Evolutionary conservation across 2,888 invertebrate genomes (phyloP), one percentile per base, ranked within the genome.

Genomic region (Spisula subtruncata): DNA sequence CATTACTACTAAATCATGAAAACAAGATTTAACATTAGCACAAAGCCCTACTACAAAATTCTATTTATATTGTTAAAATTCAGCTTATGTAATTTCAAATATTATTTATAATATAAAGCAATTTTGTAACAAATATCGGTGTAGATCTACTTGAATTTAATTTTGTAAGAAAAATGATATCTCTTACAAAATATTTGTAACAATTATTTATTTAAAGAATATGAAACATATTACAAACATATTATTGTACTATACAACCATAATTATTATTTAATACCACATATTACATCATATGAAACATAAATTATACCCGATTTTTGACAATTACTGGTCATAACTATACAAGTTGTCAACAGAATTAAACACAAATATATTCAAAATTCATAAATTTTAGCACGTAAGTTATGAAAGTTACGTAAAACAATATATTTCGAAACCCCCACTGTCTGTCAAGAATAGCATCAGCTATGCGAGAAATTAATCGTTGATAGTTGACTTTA

Each of bases 371-470:
- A 25, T 25, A 66, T 20, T 66, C 60, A 66, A 4, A 66, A 66
- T 66, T 66, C n/a, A 66, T 66, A 10, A 66, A 66, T 10, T n/a
- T 66, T 25, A 66, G 25, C 51, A 51, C 16, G 14, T 66, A n/a
- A 66, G 10, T 25, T 66, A n/a, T 66, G 60, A n/a, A 25, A 66
- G 60, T 66, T 25, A 66, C 60, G 0, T 66, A 25, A 66, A 66
- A 66, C 60, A 66, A n/a, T 66, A 66, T n/a, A 66, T 66, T 66
- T 66, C n/a, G n/a, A 66, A 66, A 66, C 60, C 25, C 60, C 25
- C 25, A 25, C n/a, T 66, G 60, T 66, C 60, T n/a, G 60, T n/a
- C 60, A 66, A n/a, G 16, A 51, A 51, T 51, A 51, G 14, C 60
- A 66, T 25, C 25, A 66, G 60, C 25, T 66, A 66, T 66, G 60